Base-by-base conservation (phyloP, 92 coral and sea anemone species). In the Palythoa grandiflora region DNA sequence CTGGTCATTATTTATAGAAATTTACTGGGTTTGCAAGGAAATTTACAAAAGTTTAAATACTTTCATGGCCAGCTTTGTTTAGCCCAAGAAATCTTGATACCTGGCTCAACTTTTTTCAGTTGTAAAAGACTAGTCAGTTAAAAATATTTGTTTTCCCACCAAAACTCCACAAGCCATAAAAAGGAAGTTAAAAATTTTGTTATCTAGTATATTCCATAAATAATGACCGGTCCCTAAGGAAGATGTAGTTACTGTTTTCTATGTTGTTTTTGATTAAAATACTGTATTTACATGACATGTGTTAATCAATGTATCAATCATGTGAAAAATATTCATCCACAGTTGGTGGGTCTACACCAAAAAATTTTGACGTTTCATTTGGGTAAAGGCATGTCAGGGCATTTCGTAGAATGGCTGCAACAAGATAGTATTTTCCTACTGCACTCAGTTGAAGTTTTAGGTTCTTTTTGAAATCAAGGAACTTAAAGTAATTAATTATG, bases 271-370 rank as follows among this genome's bases (percentile, higher is more conserved):
- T 71, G 35, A 73, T 73, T 73, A 73, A 73, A 40, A 38, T 12
- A 40, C 20, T 73, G 54, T 73, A 73, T 73, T 39, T 73, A 73
- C 28, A 73, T 73, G 77, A 38, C 54, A 73, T 73, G 55, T 73
- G 77, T 73, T 73, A 73, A 15, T 40, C 21, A 73, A 72, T 72
- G 77, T 72, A 40, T 38, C 77, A 73, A 11, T 73, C 77, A 38
- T 73, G 77, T 73, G 20, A 73, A 73, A 70, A 73, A 73, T 40
- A 38, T 73, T 73, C 77, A 73, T 73, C 53, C 52, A 38, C 55
- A 73, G 77, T 73, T 72, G 80, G 88, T 38, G 88, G 88, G 14
- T 66, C 88, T 20, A 84, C n/a, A n/a, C 53, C 88, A 84, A 84
- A 84, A 50, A 68, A 84, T 17, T 44, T 84, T 68, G 88, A 38